phyloP scores from a whole-genome alignment of 1,140 invertebrate genomes.

The Euwallacea similis region DNA sequence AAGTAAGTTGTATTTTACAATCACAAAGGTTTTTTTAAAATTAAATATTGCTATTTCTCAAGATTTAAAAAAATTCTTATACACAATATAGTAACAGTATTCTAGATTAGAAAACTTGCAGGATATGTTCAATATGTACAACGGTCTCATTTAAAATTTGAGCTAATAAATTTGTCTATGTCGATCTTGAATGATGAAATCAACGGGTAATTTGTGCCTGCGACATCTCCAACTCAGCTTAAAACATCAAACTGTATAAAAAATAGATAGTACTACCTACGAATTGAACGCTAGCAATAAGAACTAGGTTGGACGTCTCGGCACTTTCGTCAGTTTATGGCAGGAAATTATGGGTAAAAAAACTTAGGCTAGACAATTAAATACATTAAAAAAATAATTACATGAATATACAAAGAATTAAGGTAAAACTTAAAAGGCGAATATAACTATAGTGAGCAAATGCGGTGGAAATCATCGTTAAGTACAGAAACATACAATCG shows the following conservation, averaged over 20 bases:
- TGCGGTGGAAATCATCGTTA: slow-evolving; percentile 27
- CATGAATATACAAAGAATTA: slow-evolving; percentile 21
- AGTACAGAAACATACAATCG: slow-evolving; percentile 32
- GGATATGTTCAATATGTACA: slow-evolving; percentile 51
- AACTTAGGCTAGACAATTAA: not conserved
- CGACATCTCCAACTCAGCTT: too few species aligned
- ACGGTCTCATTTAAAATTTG: slow-evolving; percentile 39
- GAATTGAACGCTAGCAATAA: too few species aligned
- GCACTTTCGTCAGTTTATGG: not conserved
- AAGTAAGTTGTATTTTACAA: slow-evolving; percentile 52
- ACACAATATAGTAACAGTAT: slow-evolving; percentile 51
- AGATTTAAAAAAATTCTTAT: slow-evolving; percentile 53
- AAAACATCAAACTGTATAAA: too few species aligned
- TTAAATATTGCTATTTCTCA: slow-evolving; percentile 54
- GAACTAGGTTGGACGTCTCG: too few species aligned
- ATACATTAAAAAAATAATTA: slow-evolving; percentile 24
- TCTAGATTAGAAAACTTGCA: slow-evolving; percentile 52
- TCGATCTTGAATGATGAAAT: not conserved
- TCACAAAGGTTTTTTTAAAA: slow-evolving; percentile 51
- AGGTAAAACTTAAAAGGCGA: slow-evolving; percentile 25
- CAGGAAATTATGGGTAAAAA: slow-evolving; percentile 5
- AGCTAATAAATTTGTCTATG: slow-evolving; percentile 42
- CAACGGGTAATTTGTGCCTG: too few species aligned
- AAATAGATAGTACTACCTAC: too few species aligned
- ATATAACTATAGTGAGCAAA: slow-evolving; percentile 28